Conservation (phyloP, 2,113 vertebrate species). For the Micromys minutus region DNA sequence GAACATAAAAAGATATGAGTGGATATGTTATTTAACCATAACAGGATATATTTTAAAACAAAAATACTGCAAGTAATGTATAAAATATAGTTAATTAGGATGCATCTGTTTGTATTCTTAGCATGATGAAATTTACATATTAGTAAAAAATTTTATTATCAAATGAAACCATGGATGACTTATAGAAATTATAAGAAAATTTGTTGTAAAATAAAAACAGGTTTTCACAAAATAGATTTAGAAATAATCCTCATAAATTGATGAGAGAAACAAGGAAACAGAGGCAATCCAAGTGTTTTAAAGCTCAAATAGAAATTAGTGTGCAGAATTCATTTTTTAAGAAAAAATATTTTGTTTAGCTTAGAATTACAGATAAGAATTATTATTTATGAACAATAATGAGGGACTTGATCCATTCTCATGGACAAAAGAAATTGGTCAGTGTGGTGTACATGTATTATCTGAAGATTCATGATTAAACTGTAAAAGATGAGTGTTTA, state of each 20-base stretch:
- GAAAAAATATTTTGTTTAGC: neutral
- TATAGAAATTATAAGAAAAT: neutral
- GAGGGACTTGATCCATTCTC: neutral
- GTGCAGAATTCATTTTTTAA: neutral
- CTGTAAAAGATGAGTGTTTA: neutral
- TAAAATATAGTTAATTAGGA: neutral
- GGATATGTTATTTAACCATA: neutral
- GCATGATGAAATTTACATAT: neutral
- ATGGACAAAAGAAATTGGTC: neutral
- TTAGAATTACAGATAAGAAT: neutral
- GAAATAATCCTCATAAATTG: neutral
- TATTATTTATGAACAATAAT: neutral
- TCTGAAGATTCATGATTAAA: neutral
- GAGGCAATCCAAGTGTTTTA: neutral
- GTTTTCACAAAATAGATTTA: neutral
- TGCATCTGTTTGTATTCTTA: neutral
- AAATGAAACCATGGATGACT: neutral
- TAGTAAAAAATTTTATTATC: neutral
- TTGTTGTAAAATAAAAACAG: neutral
- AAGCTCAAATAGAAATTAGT: neutral
- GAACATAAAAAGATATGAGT: neutral
- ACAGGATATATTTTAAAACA: neutral
- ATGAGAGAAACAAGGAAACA: neutral
- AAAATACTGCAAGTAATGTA: neutral
- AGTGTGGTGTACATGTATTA: neutral